phyloP scores from a whole-genome alignment of 2,113 vertebrate species.

The Elephantulus edwardii region DNA sequence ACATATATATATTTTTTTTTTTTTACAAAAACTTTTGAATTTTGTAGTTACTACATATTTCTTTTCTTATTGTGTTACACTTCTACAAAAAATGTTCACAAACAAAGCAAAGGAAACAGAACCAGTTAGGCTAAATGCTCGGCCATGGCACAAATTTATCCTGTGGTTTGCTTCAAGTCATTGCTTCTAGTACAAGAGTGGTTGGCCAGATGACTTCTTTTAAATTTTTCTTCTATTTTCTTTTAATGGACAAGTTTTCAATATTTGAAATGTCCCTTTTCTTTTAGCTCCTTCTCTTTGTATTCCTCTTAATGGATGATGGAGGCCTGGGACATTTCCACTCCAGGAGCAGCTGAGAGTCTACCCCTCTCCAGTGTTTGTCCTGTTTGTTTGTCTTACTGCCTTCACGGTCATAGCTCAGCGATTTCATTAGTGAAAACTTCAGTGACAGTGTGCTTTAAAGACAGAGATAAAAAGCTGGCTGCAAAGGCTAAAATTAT shows the following conservation, averaged over 20 bases:
- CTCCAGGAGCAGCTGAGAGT: not conserved
- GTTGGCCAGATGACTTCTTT: not conserved
- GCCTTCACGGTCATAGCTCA: not conserved
- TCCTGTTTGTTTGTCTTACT: not conserved
- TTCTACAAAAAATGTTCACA: not conserved
- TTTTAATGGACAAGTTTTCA: not conserved
- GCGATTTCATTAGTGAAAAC: not conserved
- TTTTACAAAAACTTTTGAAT: not conserved
- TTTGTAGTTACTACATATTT: not conserved
- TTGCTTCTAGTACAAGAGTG: not conserved
- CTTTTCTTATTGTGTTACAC: not conserved
- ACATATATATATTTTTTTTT: too few species aligned
- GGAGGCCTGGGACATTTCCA: not conserved
- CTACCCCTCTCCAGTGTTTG: not conserved
- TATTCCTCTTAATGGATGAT: not conserved
- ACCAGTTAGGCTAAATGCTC: not conserved
- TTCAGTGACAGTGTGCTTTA: not conserved
- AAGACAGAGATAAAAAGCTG: not conserved
- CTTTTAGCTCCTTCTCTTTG: not conserved
- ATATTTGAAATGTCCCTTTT: not conserved
- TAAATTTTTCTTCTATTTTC: not conserved
- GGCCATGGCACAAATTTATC: not conserved
- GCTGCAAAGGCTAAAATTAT: not conserved
- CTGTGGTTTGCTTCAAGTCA: not conserved
- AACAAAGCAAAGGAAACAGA: too few species aligned